Evolutionary conservation across 1,140 invertebrate species (phyloP).

Genomic region (Trichonephila clavipes): DNA sequence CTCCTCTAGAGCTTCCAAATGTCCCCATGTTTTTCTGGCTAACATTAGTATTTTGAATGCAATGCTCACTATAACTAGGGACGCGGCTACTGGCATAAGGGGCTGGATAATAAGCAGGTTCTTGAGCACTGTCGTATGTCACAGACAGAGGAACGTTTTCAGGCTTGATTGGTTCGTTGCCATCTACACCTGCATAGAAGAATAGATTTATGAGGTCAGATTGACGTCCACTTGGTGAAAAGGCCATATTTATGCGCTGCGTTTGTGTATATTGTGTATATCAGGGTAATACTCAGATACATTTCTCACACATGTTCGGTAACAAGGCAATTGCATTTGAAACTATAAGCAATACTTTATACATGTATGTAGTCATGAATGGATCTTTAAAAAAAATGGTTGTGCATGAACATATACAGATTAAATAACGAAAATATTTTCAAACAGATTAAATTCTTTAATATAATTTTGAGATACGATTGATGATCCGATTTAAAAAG

Average conservation of each 20-base stretch:
- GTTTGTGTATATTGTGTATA: too few relatives aligned
- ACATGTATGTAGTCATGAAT: too few relatives aligned
- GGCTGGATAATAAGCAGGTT: conserved; percentile 70
- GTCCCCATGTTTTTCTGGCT: conserved; percentile 64
- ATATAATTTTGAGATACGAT: too few relatives aligned
- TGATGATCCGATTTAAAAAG: too few relatives aligned
- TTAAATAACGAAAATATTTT: too few relatives aligned
- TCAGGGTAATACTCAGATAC: too few relatives aligned
- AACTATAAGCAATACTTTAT: too few relatives aligned
- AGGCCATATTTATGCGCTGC: neutral
- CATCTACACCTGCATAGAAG: conserved; percentile 57
- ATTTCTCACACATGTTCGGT: too few relatives aligned
- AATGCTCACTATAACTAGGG: conserved; percentile 63
- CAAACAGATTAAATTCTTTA: too few relatives aligned
- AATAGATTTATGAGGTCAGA: neutral
- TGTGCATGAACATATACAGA: too few relatives aligned
- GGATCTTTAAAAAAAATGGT: too few relatives aligned
- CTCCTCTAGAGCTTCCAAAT: conserved; percentile 63
- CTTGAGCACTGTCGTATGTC: conserved; percentile 74
- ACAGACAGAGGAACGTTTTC: conserved; percentile 73
- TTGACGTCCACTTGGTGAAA: neutral
- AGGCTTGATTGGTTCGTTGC: conserved; percentile 67
- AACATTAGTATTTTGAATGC: conserved; percentile 55
- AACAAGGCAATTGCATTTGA: too few relatives aligned
- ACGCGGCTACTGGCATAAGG: conserved; percentile 69